A percentile compares a stretch with the other conserved stretches of the same genome.
phyloP scores from a whole-genome alignment of 2,888 invertebrate species.

The Plagodis dolabraria region DNA sequence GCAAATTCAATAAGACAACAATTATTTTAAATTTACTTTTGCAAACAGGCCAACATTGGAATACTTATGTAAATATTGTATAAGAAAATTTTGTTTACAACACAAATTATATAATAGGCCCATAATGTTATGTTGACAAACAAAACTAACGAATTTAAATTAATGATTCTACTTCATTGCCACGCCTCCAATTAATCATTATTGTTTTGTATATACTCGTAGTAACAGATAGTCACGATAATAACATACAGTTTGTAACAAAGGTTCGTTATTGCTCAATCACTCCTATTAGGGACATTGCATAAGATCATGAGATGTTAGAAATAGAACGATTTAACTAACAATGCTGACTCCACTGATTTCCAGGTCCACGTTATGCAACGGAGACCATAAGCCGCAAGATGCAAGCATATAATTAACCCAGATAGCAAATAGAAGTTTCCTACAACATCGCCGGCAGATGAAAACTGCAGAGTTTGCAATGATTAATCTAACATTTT shows the following conservation, averaged over 20 bases:
- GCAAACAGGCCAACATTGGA: constrained; percentile 7
- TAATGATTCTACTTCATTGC: not conserved
- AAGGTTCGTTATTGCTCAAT: constrained; percentile 24
- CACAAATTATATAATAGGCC: constrained; percentile 15
- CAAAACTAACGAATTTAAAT: constrained; percentile 11
- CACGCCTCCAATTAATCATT: no score
- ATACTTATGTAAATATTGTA: constrained; percentile 9
- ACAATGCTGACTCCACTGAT: constrained; percentile 40
- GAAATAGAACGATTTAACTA: constrained; percentile 45
- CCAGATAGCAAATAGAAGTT: constrained; percentile 38
- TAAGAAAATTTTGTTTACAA: constrained; percentile 18
- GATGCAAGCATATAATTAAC: constrained; percentile 40
- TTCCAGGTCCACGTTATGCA: constrained; percentile 49
- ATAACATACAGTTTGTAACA: constrained; percentile 8
- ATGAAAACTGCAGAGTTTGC: constrained; percentile 18
- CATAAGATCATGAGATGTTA: constrained; percentile 44
- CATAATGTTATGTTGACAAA: constrained; percentile 7
- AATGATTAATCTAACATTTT: constrained; percentile 12
- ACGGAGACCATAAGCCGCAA: constrained; percentile 38
- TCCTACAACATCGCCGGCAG: constrained; percentile 19
- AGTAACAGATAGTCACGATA: not conserved
- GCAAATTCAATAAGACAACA: constrained; percentile 11
- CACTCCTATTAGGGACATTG: constrained; percentile 35
- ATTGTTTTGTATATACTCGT: not conserved
- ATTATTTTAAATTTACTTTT: constrained; percentile 15